These are phyloP conservation scores for Propithecus coquereli DNA, from an alignment of 2,113 vertebrate species.

Conservation along the genomic window DNA sequence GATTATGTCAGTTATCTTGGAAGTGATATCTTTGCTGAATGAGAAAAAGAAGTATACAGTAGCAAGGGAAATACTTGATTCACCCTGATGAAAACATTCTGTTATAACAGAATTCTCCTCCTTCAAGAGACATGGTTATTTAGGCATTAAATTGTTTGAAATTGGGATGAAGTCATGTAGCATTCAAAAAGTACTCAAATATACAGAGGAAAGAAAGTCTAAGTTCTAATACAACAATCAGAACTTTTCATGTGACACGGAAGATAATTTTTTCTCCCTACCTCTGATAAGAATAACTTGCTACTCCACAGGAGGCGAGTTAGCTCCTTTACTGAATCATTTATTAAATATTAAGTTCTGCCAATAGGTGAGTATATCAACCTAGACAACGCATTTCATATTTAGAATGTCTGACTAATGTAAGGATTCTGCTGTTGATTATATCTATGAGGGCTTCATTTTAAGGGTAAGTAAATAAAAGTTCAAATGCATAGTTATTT, in stretches of 20 bases:
- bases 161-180: background rate
- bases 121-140: background rate
- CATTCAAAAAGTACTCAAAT: background rate
- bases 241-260: background rate
- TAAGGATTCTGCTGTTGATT: background rate
- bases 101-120: background rate
- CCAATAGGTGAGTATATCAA: background rate
- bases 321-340: background rate
- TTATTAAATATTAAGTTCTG: slow-evolving; percentile 9
- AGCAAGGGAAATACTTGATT: background rate
- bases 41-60: background rate
- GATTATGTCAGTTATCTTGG: background rate
- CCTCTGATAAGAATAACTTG: background rate
- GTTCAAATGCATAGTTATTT: background rate
- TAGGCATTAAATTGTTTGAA: background rate
- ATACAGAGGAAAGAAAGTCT: background rate
- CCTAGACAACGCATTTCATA: background rate
- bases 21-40: background rate
- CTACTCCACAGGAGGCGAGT: background rate
- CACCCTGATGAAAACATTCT: background rate
- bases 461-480: slow-evolving; percentile 34
- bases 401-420: background rate
- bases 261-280: background rate
- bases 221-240: background rate
- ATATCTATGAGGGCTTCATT: background rate